phyloP scores from a whole-genome alignment of 2,113 vertebrate species.

The Pontoporia blainvillei region DNA sequence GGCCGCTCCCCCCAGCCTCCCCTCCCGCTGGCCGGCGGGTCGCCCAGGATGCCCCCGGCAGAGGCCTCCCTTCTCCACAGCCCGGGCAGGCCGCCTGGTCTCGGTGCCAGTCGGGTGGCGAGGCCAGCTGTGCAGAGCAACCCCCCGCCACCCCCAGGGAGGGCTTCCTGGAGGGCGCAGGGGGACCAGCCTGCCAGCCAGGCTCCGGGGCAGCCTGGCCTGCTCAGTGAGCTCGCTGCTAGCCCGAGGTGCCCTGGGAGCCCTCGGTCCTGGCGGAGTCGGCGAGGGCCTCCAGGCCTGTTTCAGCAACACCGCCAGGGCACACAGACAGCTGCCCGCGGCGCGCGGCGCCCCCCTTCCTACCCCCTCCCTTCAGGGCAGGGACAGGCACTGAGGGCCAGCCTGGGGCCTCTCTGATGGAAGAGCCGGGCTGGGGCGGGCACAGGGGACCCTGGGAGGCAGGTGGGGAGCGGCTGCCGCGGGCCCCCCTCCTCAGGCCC shows the following conservation, averaged over 20 bases:
- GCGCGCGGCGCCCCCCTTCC: too few species aligned
- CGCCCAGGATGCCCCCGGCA: background rate
- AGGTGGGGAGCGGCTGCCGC: background rate
- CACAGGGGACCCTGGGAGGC: background rate
- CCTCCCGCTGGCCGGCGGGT: background rate
- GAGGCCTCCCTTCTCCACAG: background rate
- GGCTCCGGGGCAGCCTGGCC: background rate
- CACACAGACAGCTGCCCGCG: background rate
- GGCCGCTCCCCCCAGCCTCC: background rate
- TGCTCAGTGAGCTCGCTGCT: background rate
- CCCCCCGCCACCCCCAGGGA: background rate
- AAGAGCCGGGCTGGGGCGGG: rapidly evolving
- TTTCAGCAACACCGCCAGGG: background rate
- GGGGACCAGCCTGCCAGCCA: background rate
- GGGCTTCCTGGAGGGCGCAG: background rate
- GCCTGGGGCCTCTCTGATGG: background rate
- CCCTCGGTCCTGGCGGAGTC: background rate
- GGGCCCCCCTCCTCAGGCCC: background rate
- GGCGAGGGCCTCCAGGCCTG: background rate
- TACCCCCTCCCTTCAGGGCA: background rate
- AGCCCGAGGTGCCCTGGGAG: background rate
- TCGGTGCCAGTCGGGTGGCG: background rate
- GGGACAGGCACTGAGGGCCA: background rate
- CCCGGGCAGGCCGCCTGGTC: background rate
- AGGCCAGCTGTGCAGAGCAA: background rate